These are phyloP conservation scores for Actinemys pallida DNA, from an alignment of 2,113 vertebrate species.

Conservation along the genomic window DNA sequence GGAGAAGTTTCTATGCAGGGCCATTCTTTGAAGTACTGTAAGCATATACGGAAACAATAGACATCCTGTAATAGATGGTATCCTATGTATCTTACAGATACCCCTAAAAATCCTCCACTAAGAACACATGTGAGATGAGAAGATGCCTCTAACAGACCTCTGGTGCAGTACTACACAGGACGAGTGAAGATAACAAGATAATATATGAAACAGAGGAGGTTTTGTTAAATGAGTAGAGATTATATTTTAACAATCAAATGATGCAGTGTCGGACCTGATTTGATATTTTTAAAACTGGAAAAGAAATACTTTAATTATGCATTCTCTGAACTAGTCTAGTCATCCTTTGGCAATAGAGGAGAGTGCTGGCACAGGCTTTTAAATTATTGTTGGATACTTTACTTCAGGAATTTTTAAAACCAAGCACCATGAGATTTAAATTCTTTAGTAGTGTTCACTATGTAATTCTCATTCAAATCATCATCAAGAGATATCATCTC, in stretches of 20 bases:
- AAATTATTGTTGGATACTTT: constrained; percentile 58
- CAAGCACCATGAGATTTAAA: constrained; percentile 15
- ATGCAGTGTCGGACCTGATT: neutral
- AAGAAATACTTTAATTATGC: neutral
- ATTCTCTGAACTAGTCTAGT: constrained; percentile 39
- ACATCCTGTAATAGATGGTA: neutral
- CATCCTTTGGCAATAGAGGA: constrained; percentile 23
- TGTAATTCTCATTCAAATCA: neutral
- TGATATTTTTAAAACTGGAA: constrained; percentile 7
- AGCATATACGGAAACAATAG: neutral
- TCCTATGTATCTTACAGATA: constrained; percentile 78
- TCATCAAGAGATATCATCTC: constrained; percentile 19
- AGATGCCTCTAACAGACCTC: neutral
- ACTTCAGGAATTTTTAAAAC: constrained; percentile 61
- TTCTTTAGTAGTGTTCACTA: constrained; percentile 10
- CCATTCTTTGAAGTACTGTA: neutral
- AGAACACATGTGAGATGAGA: constrained; percentile 84
- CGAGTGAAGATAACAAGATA: neutral
- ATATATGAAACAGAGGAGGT: neutral
- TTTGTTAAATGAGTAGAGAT: neutral
- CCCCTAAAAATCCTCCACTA: constrained; percentile 81
- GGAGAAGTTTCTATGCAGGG: neutral
- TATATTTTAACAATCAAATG: constrained; percentile 5
- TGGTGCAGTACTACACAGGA: neutral
- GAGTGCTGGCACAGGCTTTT: constrained; percentile 65